Evolutionary conservation across 2,113 vertebrate genomes (phyloP), one percentile per base, ranked within the genome.

Genomic region (Romanogobio albipinnatus): DNA sequence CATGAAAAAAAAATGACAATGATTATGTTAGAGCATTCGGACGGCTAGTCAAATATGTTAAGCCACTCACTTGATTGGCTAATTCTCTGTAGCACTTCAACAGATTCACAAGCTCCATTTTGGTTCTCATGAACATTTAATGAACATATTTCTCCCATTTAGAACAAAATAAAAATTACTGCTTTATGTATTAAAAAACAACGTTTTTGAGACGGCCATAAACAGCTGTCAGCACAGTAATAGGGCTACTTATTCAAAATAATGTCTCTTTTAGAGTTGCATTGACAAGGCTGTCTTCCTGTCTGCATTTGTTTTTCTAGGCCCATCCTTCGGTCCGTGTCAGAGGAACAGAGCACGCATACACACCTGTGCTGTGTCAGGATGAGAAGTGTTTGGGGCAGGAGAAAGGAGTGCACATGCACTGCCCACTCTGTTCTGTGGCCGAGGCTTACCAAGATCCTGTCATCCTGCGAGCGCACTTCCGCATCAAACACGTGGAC

Each of bases 401-500:
- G 36, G 80, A 85, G 59, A 88, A 90, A 87, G 90, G 89, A 22
- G 84, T 59, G 68, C 91, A 91, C 84, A 91, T 90, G 89, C 90
- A 90, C 85, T 91, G 90, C 53, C 89, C 90, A 3, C 88, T 91
- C 71, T 91, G 90, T 83, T 89, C 88, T 7, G 59, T 89, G 36
- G 84, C 84, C 0, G 89, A 91, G 82, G 85, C 87, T 9, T 90
- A 89, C 76, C 89, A 90, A 84, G 91, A 93, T 68, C 87, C 88
- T 0, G 81, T 90, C 75, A 88, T 92, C 84, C 87, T 90, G 9
- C 79, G 86, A 61, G 89, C 91, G 11, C 90, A 87, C 85, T 92
- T 91, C 75, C 83, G 91, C 29, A 88, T 91, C 77, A 92, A 92
- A 61, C 91, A 91, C 9, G 84, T 90, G 24, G 90, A 90, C 86